Evolutionary conservation across 2,888 invertebrate species (phyloP).

Genomic region (Alloplasta piceator): DNA sequence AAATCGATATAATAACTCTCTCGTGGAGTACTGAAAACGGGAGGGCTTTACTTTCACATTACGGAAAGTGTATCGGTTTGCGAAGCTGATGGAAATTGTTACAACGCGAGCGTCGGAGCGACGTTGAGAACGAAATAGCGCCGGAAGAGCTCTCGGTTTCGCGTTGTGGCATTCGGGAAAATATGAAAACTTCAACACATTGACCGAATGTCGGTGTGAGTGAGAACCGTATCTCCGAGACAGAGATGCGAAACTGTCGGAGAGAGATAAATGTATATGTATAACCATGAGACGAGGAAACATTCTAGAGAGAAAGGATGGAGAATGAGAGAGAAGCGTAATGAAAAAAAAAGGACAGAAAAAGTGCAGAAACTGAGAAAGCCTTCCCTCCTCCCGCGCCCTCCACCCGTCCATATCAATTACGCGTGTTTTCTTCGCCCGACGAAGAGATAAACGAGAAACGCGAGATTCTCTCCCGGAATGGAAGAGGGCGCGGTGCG

Average conservation of each 20-base stretch:
- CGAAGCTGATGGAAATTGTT: background rate
- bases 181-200: conserved; percentile 26
- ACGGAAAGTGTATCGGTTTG: background rate
- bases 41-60: conserved; percentile 6
- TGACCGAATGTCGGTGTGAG: conserved; percentile 35
- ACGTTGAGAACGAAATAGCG: conserved; percentile 40
- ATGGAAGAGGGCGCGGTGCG: conserved; percentile 5
- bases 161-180: conserved; percentile 33
- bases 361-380: conserved; percentile 52
- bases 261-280: conserved; percentile 19
- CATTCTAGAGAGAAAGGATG: conserved; percentile 16
- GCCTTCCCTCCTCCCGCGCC: background rate
- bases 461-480: conserved; percentile 34
- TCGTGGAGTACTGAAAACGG: conserved; percentile 20
- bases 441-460: conserved; percentile 46
- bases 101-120: background rate
- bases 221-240: conserved; percentile 41
- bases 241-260: conserved; percentile 30
- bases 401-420: conserved; percentile 71
- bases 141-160: conserved; percentile 32
- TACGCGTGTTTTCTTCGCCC: conserved; percentile 71
- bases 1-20: conserved; percentile 37
- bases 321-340: conserved; percentile 11
- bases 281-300: conserved; percentile 32
- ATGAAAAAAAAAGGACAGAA: conserved; percentile 28